Evolutionary conservation across 2,113 vertebrate genomes (phyloP).

Genomic region (Nestor notabilis): DNA sequence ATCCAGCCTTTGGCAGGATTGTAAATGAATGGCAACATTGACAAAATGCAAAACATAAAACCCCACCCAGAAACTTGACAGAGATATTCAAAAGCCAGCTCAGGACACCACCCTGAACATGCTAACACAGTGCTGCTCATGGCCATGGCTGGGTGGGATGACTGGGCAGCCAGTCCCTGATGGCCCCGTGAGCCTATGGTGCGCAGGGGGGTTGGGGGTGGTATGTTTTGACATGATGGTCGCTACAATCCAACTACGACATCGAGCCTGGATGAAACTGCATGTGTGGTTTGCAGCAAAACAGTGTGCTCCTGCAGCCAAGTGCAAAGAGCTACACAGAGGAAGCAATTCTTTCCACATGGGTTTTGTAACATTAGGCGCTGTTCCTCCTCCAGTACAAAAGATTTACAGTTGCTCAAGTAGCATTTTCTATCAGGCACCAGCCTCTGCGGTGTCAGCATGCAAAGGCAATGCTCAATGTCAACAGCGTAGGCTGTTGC

Average conservation of each 20-base stretch:
- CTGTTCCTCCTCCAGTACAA: background rate
- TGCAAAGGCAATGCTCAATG: accelerated
- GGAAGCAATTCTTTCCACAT: background rate
- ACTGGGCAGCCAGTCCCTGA: background rate
- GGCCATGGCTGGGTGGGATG: background rate
- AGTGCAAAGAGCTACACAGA: background rate
- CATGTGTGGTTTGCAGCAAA: background rate
- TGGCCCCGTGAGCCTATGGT: accelerated
- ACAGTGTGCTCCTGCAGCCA: background rate
- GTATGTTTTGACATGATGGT: background rate
- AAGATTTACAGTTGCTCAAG: background rate
- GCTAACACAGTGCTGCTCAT: accelerated
- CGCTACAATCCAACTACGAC: background rate
- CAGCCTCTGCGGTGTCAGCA: background rate
- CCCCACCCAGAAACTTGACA: background rate
- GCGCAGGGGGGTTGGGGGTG: background rate
- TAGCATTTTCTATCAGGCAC: accelerated
- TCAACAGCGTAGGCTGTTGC: background rate
- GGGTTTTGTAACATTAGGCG: accelerated
- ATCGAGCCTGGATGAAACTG: background rate
- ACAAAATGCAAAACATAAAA: background rate
- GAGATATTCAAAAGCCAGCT: background rate
- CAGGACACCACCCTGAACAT: background rate
- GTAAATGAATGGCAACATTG: background rate
- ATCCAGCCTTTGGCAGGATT: background rate